Base-by-base conservation (phyloP, 2,113 vertebrate species). In the Tachuris rubrigastra region DNA sequence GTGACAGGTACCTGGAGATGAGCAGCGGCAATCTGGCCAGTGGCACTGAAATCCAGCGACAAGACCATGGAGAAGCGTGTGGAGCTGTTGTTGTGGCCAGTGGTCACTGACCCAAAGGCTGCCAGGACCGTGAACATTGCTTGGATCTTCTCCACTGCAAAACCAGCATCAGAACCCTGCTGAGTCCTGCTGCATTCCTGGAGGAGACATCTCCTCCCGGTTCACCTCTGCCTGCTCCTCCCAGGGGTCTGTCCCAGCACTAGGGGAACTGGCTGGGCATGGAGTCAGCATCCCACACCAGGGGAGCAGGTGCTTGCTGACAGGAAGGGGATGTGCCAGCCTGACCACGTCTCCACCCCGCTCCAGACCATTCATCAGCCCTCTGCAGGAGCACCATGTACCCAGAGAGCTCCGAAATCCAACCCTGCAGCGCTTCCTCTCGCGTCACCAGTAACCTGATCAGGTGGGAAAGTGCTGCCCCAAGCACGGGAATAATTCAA, bases 21-120 rank as follows among this genome's bases (percentile, higher is more conserved):
- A 67, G 98, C 99, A 0, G 98, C 98, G 0, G 98, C 98, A 3
- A 98, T 97, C 14, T 91, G 98, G 25, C 99, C 99, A 0, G 98
- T 97, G 59, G 99, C 98, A 18, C 97, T 99, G 89, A 99, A 99
- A 96, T 99, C 99, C 97, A 99, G 85, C 0, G 99, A 99, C 84
- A 99, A 98, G 37, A 99, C 97, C 98, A 98, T 98, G 93, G 99
- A 98, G 71, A 99, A 99, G 4, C 98, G 98, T 0, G 98, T 99
- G 5, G 99, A 99, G 4, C 97, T 97, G 63, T 96, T 89, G 60
- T 98, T 98, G 89, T 98, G 98, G 71, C 71, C 16, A 0, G 98
- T 98, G 84, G 94, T 96, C 79, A 99, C 98, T 0, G 98, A 98
- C 33, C 99, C 99, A 0, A 99, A 99, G 24, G 99, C 99, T 83